Evolutionary conservation across 2,797 vertebrate genomes (phyloP).

Genomic region (Enteromius unitaeniatus): DNA sequence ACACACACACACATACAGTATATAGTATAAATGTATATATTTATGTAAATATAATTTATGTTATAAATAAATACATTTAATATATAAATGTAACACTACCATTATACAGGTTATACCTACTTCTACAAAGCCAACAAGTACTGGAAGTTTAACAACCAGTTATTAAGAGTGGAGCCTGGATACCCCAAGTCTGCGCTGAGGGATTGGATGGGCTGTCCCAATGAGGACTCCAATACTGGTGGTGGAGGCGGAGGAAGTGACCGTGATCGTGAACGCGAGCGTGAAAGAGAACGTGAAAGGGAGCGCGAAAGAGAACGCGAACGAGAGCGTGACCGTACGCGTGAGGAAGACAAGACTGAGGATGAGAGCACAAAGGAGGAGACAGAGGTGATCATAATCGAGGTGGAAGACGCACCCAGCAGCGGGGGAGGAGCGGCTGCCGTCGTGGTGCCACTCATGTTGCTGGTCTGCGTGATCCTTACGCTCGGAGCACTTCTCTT

Average conservation of each 20-base stretch:
- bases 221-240: conserved; percentile 80
- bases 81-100: neutral
- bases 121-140: conserved; percentile 94
- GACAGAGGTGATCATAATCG: conserved; percentile 77
- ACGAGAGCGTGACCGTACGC: conserved; percentile 33
- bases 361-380: conserved; percentile 62
- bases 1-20: too few relatives aligned
- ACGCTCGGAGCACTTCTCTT: conserved; percentile 85
- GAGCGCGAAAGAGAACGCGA: neutral
- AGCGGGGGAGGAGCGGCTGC: conserved; percentile 74
- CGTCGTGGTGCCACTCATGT: conserved; percentile 82
- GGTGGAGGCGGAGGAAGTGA: conserved; percentile 61
- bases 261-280: conserved; percentile 69
- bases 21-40: too few relatives aligned
- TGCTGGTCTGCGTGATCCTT: conserved; percentile 84
- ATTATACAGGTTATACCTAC: conserved; percentile 84
- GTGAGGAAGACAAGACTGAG: conserved; percentile 46
- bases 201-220: conserved; percentile 89
- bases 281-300: conserved; percentile 60
- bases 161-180: conserved; percentile 87
- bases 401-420: conserved; percentile 73
- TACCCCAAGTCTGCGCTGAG: conserved; percentile 89
- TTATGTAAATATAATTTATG: too few relatives aligned
- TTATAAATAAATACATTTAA: too few relatives aligned
- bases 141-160: conserved; percentile 93